These are phyloP conservation scores for Stegophylla sp. DNA, from an alignment of 2,888 invertebrate species.

Conservation along the genomic window DNA sequence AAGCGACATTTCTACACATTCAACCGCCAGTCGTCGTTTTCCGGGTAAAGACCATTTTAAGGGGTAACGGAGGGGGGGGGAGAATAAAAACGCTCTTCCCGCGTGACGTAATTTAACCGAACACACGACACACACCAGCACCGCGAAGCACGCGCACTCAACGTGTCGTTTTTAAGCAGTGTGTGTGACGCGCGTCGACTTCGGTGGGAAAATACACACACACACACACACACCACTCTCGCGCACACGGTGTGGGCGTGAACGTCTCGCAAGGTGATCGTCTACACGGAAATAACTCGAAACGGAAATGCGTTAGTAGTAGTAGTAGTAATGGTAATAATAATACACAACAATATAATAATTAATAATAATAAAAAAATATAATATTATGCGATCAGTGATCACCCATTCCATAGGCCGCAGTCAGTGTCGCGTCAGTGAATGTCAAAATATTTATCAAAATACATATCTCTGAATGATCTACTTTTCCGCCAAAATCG, in stretches of 20 bases:
- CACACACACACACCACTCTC: no score
- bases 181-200: no score
- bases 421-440: no score
- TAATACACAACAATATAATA: no score
- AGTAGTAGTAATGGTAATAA: no score
- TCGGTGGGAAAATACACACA: neutral
- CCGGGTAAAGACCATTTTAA: neutral
- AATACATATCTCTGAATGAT: no score
- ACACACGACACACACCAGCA: neutral
- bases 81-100: neutral
- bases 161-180: neutral
- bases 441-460: no score
- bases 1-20: conserved; percentile 11
- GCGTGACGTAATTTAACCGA: conserved; percentile 24
- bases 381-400: no score
- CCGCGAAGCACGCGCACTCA: neutral
- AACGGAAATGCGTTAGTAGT: conserved; percentile 2
- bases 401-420: no score
- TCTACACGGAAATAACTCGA: conserved; percentile 26
- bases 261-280: conserved; percentile 21
- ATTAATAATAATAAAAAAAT: no score
- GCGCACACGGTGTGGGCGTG: conserved; percentile 8
- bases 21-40: neutral
- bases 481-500: no score
- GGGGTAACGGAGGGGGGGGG: neutral